Evolutionary conservation across 1,140 invertebrate species (phyloP).

Genomic region (Ctenoplectra terminalis): DNA sequence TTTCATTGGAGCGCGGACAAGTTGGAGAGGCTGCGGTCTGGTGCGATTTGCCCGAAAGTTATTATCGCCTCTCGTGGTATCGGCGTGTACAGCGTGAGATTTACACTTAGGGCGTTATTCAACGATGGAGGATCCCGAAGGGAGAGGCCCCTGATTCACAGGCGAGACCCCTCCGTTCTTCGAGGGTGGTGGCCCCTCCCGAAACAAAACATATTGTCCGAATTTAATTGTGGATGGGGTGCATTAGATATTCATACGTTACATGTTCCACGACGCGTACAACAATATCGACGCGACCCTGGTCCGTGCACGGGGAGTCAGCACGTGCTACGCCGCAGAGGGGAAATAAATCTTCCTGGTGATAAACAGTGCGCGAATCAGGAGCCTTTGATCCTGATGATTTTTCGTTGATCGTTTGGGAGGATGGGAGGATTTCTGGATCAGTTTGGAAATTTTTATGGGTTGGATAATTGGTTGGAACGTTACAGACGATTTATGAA

Average conservation of each 20-base stretch:
- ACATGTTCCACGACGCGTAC: slow-evolving; percentile 78
- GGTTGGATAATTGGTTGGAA: too few species aligned
- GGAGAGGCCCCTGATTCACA: slow-evolving; percentile 42
- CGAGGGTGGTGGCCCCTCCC: slow-evolving; percentile 73
- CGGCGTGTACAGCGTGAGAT: slow-evolving; percentile 71
- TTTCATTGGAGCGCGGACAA: slow-evolving; percentile 21
- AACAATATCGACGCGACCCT: slow-evolving; percentile 73
- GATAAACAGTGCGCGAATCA: slow-evolving; percentile 58
- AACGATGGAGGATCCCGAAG: slow-evolving; percentile 53
- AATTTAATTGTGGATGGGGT: slow-evolving; percentile 81
- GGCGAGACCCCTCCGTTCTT: slow-evolving; percentile 39
- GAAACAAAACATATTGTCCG: slow-evolving; percentile 82
- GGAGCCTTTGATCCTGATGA: background rate
- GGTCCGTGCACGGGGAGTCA: slow-evolving; percentile 52
- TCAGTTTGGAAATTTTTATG: too few species aligned
- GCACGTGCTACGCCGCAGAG: slow-evolving; percentile 59
- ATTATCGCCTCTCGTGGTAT: slow-evolving; percentile 64
- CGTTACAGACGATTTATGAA: too few species aligned
- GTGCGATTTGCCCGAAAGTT: slow-evolving; percentile 55
- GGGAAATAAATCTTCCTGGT: slow-evolving; percentile 63
- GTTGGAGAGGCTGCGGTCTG: slow-evolving; percentile 40
- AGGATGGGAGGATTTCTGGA: too few species aligned
- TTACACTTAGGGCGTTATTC: slow-evolving; percentile 76
- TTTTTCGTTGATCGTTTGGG: background rate
- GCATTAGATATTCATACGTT: slow-evolving; percentile 82